Percentiles rank a stretch among this genome's conserved stretches.
Evolutionary conservation across 2,113 vertebrate species (phyloP).

Genomic region (Oryzias woworae): DNA sequence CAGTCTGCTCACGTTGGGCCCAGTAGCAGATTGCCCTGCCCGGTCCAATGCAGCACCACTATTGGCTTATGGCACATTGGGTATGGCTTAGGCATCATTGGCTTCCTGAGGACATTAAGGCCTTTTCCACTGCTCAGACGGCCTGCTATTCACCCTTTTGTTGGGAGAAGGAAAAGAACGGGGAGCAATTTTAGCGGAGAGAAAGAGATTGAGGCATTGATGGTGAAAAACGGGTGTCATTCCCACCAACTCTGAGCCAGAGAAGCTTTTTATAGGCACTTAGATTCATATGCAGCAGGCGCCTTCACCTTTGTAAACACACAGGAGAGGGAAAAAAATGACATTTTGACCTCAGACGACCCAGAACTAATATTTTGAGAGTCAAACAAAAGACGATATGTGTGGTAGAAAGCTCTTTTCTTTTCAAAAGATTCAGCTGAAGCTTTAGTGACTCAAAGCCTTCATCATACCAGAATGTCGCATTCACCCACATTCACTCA

Average conservation of each 20-base stretch:
- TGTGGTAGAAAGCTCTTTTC: slow-evolving; percentile 4
- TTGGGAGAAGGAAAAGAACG: slow-evolving; percentile 35
- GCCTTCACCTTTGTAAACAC: slow-evolving; percentile 26
- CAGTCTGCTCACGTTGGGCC: slow-evolving; percentile 60
- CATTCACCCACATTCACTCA: no score
- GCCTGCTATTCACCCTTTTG: slow-evolving; percentile 38
- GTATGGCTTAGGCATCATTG: slow-evolving; percentile 49
- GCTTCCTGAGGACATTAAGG: slow-evolving; percentile 65
- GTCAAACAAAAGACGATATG: slow-evolving; percentile 22
- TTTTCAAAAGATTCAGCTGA: slow-evolving; percentile 5
- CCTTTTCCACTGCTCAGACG: slow-evolving; percentile 40
- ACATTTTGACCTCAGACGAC: slow-evolving; percentile 39
- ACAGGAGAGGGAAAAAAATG: slow-evolving; percentile 25
- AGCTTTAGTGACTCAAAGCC: neutral
- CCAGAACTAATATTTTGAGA: slow-evolving; percentile 45
- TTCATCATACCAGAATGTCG: no score
- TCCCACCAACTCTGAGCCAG: slow-evolving; percentile 28
- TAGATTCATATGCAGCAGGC: slow-evolving; percentile 35
- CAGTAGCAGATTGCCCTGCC: slow-evolving; percentile 53
- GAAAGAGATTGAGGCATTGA: slow-evolving; percentile 23
- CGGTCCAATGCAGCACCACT: slow-evolving; percentile 31
- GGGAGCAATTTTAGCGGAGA: slow-evolving; percentile 25
- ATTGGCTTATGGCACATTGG: slow-evolving; percentile 51
- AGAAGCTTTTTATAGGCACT: slow-evolving; percentile 10
- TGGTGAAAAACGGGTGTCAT: slow-evolving; percentile 27